Base-by-base conservation (phyloP, 2,888 invertebrate genomes). In the Pseudococcus jackbeardsleyi region DNA sequence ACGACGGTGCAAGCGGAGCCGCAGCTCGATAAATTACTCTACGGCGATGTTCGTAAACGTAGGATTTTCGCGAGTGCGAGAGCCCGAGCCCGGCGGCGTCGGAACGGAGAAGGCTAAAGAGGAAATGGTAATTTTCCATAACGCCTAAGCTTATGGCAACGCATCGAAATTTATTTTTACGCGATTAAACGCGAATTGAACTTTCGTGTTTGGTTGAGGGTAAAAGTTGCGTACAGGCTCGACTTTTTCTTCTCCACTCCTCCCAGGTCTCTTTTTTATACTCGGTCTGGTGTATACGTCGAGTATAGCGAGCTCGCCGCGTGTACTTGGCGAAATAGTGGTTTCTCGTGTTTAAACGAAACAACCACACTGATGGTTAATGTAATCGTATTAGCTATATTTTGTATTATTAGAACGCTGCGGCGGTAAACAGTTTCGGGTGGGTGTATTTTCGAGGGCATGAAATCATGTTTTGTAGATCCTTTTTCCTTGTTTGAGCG, bases 51-150 rank as follows among this genome's bases (percentile, higher is more conserved):
- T 59, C 19, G 26, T 3, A 33, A 33, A 3, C 26, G 26, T 33
- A 33, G 59, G 59, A 59, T 19, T 59, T 59, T 59, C 9, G 59
- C n/a, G 59, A 59, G 59, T 5, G 19, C 59, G 17, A 46, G 46
- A 17, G 26, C 26, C 54, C 17, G 5, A 19, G 19, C n/a, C 59
- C n/a, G n/a, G 19, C 59, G 19, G 59, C n/a, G 59, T 59, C 59
- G 19, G 59, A 12, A 22, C 22, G 7, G 64, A 19, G 22, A 33
- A 26, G 9, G 79, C 42, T 42, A 42, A 79, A 79, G 79, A 79
- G 79, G 79, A 79, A 79, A 79, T 79, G 79, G 79, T 79, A 79
- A 79, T 79, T 79, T 79, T 79, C 42, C 79, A 79, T 42, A 79
- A 79, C 79, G 79, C 79, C 42, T 42, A 19, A 79, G 79, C 42